These are phyloP conservation scores for Xenopus tropicalis DNA, from an alignment of 2,113 vertebrate species.

Conservation along the genomic window DNA sequence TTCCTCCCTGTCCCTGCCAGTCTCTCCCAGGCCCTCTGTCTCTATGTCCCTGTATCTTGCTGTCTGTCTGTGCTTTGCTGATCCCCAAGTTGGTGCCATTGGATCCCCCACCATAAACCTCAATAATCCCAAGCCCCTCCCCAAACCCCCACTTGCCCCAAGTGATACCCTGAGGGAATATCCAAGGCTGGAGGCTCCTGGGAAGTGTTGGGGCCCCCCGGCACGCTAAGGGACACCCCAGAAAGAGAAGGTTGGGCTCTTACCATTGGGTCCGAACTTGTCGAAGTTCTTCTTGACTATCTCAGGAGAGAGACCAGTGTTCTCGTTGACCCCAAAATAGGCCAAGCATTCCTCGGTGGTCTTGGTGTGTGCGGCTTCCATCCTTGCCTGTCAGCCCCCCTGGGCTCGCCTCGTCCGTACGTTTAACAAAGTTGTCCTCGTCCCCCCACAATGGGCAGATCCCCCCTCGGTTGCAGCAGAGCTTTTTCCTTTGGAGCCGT, in stretches of 20 bases:
- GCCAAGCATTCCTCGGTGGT: constrained; percentile 69
- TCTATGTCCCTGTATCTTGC: background rate
- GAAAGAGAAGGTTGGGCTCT: too few relatives aligned
- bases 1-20: background rate
- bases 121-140: too few relatives aligned
- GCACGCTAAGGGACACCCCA: too few relatives aligned
- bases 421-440: constrained; percentile 18
- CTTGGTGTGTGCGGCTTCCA: constrained; percentile 83
- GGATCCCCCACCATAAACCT: too few relatives aligned
- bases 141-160: too few relatives aligned
- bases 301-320: constrained; percentile 70
- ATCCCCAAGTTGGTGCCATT: too few relatives aligned
- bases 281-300: constrained; percentile 83
- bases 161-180: too few relatives aligned
- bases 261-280: constrained; percentile 83
- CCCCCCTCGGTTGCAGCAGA: constrained; percentile 24
- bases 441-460: constrained; percentile 20
- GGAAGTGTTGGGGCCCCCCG: too few relatives aligned
- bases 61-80: too few relatives aligned
- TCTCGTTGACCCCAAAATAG: constrained; percentile 78
- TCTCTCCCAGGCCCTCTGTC: background rate
- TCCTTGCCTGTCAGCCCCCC: constrained; percentile 55
- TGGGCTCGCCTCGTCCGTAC: constrained; percentile 33
- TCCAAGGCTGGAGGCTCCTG: too few relatives aligned
- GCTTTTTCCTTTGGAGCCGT: constrained; percentile 31